Evolutionary conservation across 2,888 invertebrate species (phyloP).

Genomic region (Aelia acuminata): DNA sequence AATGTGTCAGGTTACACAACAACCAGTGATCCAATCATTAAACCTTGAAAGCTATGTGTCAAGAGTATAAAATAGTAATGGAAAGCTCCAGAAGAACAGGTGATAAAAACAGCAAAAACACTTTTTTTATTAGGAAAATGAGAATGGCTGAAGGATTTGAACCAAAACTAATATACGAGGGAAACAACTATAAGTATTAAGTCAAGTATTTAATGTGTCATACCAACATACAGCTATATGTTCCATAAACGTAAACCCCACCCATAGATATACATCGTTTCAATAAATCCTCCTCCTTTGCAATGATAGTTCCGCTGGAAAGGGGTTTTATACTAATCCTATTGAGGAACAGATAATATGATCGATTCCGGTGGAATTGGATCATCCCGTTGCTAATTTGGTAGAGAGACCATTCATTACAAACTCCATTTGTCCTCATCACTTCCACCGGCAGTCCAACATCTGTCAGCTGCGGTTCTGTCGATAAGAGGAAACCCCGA

Average conservation of each 20-base stretch:
- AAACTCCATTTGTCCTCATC: constrained; percentile 24
- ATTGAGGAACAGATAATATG: background rate
- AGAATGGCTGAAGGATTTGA: background rate
- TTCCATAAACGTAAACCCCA: background rate
- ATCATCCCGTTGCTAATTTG: constrained; percentile 14
- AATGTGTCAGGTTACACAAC: background rate
- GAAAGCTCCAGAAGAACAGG: background rate
- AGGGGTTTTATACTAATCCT: constrained; percentile 30
- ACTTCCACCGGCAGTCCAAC: constrained; percentile 18
- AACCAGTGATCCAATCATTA: background rate
- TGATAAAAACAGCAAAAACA: background rate
- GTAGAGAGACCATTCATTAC: constrained; percentile 39
- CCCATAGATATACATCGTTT: background rate
- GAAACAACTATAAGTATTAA: background rate
- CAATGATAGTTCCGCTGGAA: background rate
- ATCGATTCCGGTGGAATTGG: constrained; percentile 40
- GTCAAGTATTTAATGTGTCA: background rate
- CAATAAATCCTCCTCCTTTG: background rate
- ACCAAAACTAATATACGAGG: background rate
- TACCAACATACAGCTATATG: background rate
- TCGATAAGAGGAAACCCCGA: background rate
- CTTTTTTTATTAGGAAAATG: background rate
- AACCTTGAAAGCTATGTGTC: background rate
- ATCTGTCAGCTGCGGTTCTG: constrained; percentile 7
- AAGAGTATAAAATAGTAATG: background rate